Percentiles rank a stretch among this genome's conserved stretches.
Evolutionary conservation across 2,888 invertebrate genomes (phyloP).

Genomic region (Drosophila algonquin): DNA sequence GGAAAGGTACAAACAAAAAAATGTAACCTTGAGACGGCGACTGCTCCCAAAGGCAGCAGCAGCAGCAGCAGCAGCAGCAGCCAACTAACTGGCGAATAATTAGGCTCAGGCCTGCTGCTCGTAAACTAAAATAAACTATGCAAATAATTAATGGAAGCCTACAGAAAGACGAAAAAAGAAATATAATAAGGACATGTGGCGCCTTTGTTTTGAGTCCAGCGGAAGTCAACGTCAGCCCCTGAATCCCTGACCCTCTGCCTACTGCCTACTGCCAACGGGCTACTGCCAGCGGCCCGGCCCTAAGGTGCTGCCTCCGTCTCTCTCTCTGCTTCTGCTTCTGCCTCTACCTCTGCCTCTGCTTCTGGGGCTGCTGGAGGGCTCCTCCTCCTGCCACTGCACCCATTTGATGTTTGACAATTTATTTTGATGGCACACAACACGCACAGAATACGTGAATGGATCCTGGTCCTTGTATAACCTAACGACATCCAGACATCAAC

Average conservation of each 20-base stretch:
- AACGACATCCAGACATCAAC: slow-evolving; percentile 47
- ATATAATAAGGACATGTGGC: slow-evolving; percentile 63
- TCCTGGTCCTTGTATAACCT: slow-evolving; percentile 41
- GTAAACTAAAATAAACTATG: slow-evolving; percentile 55
- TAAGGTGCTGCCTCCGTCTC: slow-evolving; percentile 25
- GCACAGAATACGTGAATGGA: slow-evolving; percentile 59
- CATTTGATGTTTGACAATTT: slow-evolving; percentile 74
- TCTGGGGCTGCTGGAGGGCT: slow-evolving; percentile 37
- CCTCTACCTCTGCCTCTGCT: background rate
- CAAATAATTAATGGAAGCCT: slow-evolving; percentile 68
- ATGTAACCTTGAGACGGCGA: slow-evolving; percentile 47
- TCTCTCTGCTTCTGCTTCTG: slow-evolving; percentile 17
- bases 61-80: slow-evolving; percentile 9
- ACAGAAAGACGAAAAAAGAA: slow-evolving; percentile 25
- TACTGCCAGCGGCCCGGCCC: slow-evolving; percentile 12
- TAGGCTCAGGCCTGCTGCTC: slow-evolving; percentile 28
- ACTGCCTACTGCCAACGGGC: background rate
- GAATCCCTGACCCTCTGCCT: background rate
- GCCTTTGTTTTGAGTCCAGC: slow-evolving; percentile 60
- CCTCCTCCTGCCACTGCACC: slow-evolving; percentile 15
- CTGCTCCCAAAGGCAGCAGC: slow-evolving; percentile 17
- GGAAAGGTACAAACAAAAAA: slow-evolving; percentile 11
- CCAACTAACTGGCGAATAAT: slow-evolving; percentile 53
- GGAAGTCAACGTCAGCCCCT: slow-evolving; percentile 53
- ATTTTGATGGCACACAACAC: slow-evolving; percentile 72